phyloP scores from a whole-genome alignment of 2,113 vertebrate genomes.

The Gadus chalcogrammus region DNA sequence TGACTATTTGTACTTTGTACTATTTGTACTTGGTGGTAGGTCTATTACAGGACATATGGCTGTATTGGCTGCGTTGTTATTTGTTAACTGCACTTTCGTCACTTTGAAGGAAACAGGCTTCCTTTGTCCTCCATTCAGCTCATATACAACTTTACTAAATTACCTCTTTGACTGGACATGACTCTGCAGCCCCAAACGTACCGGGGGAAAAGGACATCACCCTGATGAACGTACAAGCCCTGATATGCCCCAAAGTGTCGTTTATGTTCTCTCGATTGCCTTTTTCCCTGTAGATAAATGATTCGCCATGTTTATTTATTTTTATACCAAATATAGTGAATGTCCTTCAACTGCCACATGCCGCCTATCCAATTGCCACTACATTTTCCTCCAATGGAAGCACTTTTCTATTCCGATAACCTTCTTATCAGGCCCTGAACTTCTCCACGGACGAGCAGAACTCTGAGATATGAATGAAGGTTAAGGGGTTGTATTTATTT shows the following conservation, averaged over 20 bases:
- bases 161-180: too few relatives aligned
- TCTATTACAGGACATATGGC: too few relatives aligned
- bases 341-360: constrained; percentile 36
- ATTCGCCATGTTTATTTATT: constrained; percentile 8
- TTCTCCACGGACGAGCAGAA: constrained; percentile 7
- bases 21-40: too few relatives aligned
- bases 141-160: too few relatives aligned
- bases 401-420: constrained; percentile 34
- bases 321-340: constrained; percentile 24
- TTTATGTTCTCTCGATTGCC: constrained; percentile 9
- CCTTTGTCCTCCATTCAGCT: too few relatives aligned
- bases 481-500: not conserved
- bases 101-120: too few relatives aligned
- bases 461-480: not conserved
- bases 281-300: constrained; percentile 13
- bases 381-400: constrained; percentile 3
- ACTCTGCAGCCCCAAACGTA: too few relatives aligned
- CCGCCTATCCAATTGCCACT: constrained; percentile 23
- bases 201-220: not conserved
- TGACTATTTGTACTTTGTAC: not conserved
- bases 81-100: too few relatives aligned
- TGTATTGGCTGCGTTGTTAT: too few relatives aligned
- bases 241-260: not conserved
- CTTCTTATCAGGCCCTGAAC: constrained; percentile 46
- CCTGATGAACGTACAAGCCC: constrained; percentile 31